Base-by-base conservation (phyloP, 1,140 invertebrate genomes). In the Apis dorsata region DNA sequence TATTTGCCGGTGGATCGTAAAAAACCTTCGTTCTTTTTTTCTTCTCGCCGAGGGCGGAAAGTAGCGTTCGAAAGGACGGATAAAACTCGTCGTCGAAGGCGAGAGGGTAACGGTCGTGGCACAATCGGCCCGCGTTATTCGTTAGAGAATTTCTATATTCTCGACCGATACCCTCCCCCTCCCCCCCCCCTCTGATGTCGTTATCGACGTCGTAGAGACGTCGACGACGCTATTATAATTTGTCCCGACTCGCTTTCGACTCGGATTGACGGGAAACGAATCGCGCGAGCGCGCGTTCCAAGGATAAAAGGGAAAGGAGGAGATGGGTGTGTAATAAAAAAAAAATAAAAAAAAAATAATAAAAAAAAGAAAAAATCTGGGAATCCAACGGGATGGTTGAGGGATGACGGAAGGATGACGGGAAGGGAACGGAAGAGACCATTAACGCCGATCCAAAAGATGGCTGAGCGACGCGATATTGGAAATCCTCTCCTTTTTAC, bases 391-490 rank as follows among this genome's bases (percentile, higher is more conserved):
- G 34, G 34, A 49, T 53, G 59, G 24, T 69, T 55, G 68, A 75
- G 60, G 60, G 70, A n/a, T 28, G 57, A 15, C 17, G 57, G 62
- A 10, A 71, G 69, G 73, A 55, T 60, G 81, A 59, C n/a, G 71
- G 34, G 34, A 44, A 44, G 34, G 12, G 49, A 66, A 75, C 44
- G 66, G 77, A 73, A 80, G 75, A 34, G 57, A 55, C 66, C 66
- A 85, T 87, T 88, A 87, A 87, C 70, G 85, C 66, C 69, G 71
- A 79, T 88, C 70, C 66, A 34, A 85, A 85, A 88, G 75, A 81
- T 84, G 82, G 82, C 53, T 84, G 55, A 77, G 70, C 59, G 62
- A 68, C 60, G 68, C 74, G 71, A 85, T 85, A 81, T 78, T 84
- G 53, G 60, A 86, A 72, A 55, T 68, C 73, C 34, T 75, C 34